A percentile compares a stretch with the other conserved stretches of the same genome.
Evolutionary conservation across 2,888 invertebrate genomes (phyloP).

Genomic region (Rhagonycha lutea): DNA sequence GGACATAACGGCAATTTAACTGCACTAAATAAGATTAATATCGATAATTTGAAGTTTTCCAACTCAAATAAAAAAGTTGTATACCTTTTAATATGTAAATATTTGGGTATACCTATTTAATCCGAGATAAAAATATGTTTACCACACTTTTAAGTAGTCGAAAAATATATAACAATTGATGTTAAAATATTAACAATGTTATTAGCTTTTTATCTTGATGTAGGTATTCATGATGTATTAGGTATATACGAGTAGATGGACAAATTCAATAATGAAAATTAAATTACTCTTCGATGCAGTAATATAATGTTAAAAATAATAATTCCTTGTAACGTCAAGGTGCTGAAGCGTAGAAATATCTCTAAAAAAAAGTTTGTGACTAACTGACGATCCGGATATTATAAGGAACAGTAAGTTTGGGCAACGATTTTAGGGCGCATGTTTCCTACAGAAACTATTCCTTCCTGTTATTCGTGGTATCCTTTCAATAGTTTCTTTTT

Average conservation of each 20-base stretch:
- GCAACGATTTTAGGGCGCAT: neutral
- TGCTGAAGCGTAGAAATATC: neutral
- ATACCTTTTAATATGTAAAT: neutral
- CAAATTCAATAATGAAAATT: neutral
- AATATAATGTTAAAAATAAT: neutral
- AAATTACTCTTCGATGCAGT: neutral
- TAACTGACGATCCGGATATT: neutral
- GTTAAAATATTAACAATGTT: neutral
- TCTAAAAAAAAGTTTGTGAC: neutral
- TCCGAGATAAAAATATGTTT: neutral
- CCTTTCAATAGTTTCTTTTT: no score
- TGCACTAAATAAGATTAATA: neutral
- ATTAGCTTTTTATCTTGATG: neutral
- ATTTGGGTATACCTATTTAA: neutral
- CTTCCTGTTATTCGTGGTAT: neutral
- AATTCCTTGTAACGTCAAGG: no score
- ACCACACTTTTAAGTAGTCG: neutral
- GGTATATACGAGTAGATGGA: no score
- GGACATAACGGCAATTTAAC: neutral
- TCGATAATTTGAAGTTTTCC: neutral
- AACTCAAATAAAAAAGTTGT: neutral
- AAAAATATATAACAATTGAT: neutral
- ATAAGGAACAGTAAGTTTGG: neutral
- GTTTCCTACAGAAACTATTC: neutral
- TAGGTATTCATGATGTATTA: neutral